Evolutionary conservation across 37 sponge, comb jelly and placozoan species (phyloP).

Genomic region (Hormiphora californensis): DNA sequence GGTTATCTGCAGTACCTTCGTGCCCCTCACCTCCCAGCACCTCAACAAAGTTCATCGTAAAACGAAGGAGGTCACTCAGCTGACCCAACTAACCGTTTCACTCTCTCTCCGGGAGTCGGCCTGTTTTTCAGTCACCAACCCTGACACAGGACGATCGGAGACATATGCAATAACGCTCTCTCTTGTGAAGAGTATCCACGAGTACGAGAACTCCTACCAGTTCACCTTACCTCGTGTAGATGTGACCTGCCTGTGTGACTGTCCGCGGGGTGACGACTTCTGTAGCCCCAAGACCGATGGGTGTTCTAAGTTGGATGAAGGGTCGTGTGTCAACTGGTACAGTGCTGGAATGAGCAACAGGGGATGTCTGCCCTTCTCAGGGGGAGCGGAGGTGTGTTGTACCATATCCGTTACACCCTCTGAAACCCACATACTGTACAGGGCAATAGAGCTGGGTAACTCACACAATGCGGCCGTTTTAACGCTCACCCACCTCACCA

Average conservation of each 20-base stretch:
- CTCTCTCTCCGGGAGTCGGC: slow-evolving; percentile 18
- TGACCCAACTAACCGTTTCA: slow-evolving; percentile 27
- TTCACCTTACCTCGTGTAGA: not conserved
- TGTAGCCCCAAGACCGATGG: slow-evolving; percentile 35
- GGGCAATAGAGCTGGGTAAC: slow-evolving; percentile 22
- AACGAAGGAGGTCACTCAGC: slow-evolving; percentile 20
- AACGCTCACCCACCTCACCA: slow-evolving; percentile 13
- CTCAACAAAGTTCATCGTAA: too few relatives aligned
- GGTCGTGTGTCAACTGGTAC: too few relatives aligned
- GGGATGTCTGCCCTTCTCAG: not conserved
- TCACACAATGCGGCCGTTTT: not conserved
- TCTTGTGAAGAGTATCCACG: slow-evolving; percentile 21
- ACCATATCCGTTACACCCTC: slow-evolving; percentile 2
- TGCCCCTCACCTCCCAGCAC: too few relatives aligned
- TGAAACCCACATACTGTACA: not conserved
- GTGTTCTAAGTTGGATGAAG: too few relatives aligned
- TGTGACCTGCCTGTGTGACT: slow-evolving; percentile 41
- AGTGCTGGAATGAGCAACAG: too few relatives aligned
- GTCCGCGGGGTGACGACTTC: slow-evolving; percentile 47
- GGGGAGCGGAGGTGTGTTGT: not conserved
- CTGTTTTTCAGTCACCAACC: not conserved
- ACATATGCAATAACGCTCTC: not conserved
- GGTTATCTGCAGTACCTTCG: too few relatives aligned
- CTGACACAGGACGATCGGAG: not conserved
- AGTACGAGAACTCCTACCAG: slow-evolving; percentile 23